Conservation (phyloP, 1,140 invertebrate genomes). For the Brachionus sp. region DNA sequence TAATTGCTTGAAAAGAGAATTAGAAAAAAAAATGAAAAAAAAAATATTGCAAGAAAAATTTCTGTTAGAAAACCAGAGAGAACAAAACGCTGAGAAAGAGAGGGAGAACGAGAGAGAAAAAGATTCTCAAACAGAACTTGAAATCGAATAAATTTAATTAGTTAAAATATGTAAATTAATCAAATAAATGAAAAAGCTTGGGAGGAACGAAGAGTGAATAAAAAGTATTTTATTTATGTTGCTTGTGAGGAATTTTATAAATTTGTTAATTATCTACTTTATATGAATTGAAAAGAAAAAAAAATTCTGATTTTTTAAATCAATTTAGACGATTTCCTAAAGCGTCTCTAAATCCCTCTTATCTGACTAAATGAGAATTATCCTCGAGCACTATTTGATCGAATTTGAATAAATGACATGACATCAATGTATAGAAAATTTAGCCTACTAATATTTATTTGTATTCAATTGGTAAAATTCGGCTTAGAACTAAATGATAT, state of each 20-base stretch:
- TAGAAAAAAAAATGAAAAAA: not conserved
- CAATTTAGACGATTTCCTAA: not conserved
- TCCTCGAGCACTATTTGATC: not conserved
- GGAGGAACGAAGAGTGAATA: not conserved
- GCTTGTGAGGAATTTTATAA: not conserved
- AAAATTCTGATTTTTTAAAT: not conserved
- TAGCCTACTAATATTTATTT: not conserved
- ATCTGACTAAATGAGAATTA: not conserved
- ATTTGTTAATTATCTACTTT: constrained; percentile 21
- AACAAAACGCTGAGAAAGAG: not conserved
- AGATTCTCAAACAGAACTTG: not conserved
- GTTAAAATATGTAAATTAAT: constrained; percentile 38
- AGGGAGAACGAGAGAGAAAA: not conserved
- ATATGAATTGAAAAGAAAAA: constrained; percentile 3
- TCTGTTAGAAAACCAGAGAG: constrained; percentile 2
- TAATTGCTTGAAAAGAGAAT: not conserved
- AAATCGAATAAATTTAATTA: constrained; percentile 41
- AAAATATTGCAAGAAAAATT: constrained; percentile 16
- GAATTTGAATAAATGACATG: not conserved
- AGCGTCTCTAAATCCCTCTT: not conserved
- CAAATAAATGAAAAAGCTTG: not conserved
- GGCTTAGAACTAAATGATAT: not conserved
- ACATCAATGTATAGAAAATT: not conserved
- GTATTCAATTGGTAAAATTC: not conserved
- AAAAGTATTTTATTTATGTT: constrained; percentile 28